Conservation (phyloP, 2,888 invertebrate species). For the Silvanus unidentatus region DNA sequence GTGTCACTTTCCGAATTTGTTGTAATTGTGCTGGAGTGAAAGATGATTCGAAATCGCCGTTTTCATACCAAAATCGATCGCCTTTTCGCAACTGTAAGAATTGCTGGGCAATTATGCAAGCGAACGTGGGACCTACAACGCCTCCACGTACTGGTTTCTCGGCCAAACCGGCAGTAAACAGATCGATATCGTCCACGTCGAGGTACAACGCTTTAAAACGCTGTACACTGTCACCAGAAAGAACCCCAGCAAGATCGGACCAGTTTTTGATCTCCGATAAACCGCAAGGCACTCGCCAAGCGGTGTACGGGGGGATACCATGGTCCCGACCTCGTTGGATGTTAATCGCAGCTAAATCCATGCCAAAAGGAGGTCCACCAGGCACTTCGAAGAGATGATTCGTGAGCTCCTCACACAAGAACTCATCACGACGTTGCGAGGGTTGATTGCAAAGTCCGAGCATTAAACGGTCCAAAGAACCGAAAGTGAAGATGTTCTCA, state of each 20-base stretch:
- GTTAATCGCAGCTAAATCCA: conserved; percentile 84
- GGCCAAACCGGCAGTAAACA: conserved; percentile 93
- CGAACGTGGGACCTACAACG: conserved; percentile 89
- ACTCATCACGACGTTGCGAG: conserved; percentile 74
- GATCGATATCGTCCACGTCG: conserved; percentile 77
- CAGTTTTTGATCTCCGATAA: conserved; percentile 60
- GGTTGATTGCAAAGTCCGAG: conserved; percentile 73
- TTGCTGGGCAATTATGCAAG: conserved; percentile 90
- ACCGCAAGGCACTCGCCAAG: conserved; percentile 76
- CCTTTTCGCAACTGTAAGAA: conserved; percentile 86
- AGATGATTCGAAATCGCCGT: conserved; percentile 64
- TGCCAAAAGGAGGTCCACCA: conserved; percentile 63
- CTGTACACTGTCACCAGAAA: conserved; percentile 57
- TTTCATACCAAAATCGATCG: conserved; percentile 91
- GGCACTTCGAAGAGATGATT: conserved; percentile 77
- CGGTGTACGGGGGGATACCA: conserved; percentile 72
- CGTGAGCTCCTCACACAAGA: conserved; percentile 72
- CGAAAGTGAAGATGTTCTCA: conserved; percentile 67
- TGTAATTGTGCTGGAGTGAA: conserved; percentile 72
- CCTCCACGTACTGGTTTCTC: conserved; percentile 84
- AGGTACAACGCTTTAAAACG: conserved; percentile 54
- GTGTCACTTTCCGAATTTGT: conserved; percentile 62
- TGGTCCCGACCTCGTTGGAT: conserved; percentile 85
- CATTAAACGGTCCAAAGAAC: conserved; percentile 72
- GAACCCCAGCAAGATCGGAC: conserved; percentile 64